Base-by-base conservation (phyloP, 2,797 vertebrate genomes). In the Intellagama lesueurii region DNA sequence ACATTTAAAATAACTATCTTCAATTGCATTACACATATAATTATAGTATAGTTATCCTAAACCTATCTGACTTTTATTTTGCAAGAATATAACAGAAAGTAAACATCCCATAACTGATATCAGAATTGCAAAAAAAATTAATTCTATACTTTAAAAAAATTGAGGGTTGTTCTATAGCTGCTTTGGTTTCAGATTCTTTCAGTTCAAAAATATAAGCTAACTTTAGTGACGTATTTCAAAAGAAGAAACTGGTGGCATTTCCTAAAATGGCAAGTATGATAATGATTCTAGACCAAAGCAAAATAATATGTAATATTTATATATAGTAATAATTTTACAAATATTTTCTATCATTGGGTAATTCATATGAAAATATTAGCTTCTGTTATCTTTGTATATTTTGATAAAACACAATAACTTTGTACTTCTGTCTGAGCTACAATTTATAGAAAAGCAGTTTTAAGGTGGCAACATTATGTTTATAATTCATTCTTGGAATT, bases 301-400 rank as follows among this genome's bases (percentile, higher is more conserved):
- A 97, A 56, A 97, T 96, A 97, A 96, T 96, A 96, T 96, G 96
- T 96, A 97, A 96, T 97, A 97, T 97, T 97, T 97, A 97, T 97
- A 97, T 96, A 96, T 95, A 96, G 96, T 95, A 93, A 96, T 97
- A 97, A 97, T 97, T 97, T 97, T 97, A 93, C 95, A 97, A 87
- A 95, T 97, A 97, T 97, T 97, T 97, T 97, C 92, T 97, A 97
- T 97, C 96, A 97, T 91, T 97, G 96, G 97, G 96, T 95, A 95
- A 94, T 96, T 96, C 95, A 81, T 96, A 96, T 95, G 91, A 92
- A 94, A 96, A 95, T 96, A 95, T 95, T 96, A 96, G 96, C 94
- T 96, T 96, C 94, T 96, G 95, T 96, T 96, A 96, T 96, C 95
- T 95, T 97, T 97, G 96, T 97, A 97, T 97, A 97, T 97, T 97